Base-by-base conservation (phyloP, 2,113 vertebrate species). In the Sapayoa aenigma region DNA sequence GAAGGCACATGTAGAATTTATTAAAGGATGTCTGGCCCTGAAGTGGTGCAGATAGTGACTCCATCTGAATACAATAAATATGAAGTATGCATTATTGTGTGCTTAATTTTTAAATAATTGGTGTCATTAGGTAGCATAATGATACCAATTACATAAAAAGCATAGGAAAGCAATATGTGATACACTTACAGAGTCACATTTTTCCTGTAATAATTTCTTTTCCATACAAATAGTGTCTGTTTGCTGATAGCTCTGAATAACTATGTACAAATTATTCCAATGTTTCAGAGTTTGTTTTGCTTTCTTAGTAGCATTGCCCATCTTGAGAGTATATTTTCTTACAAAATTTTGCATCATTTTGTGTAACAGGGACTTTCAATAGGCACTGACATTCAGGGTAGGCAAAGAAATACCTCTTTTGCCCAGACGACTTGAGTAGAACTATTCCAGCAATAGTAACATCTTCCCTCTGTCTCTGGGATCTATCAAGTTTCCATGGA, bases 61-160 rank as follows among this genome's bases (percentile, higher is more conserved):
- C 81, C 59, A 86, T 68, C 91, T 91, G 87, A 93, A 95, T 95
- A 90, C 81, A 96, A 97, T 96, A 96, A 95, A 95, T 92, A 97
- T 52, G 53, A 85, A 89, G 89, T 77, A 93, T 93, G 73, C 88
- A 89, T 82, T 91, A 94, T 76, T 95, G 56, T 92, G 85, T 90
- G 73, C 95, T 97, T 98, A 97, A 98, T 97, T 98, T 97, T 98
- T 96, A 96, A 97, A 95, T 98, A 98, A 98, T 97, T 97, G 87
- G 65, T 93, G 75, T 97, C 96, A 97, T 98, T 98, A 97, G 85
- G 84, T 97, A 97, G 84, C 84, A 93, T 96, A 97, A 97, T 95
- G 91, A 97, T 79, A 90, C 67, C 11, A 62, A 94, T 95, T 96
- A 95, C 80, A 84, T 23, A 35, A 90, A 95, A 95, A 92, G 85